These are phyloP conservation scores for Rhagologus leucostigma DNA, from an alignment of 2,113 vertebrate species.

Conservation along the genomic window DNA sequence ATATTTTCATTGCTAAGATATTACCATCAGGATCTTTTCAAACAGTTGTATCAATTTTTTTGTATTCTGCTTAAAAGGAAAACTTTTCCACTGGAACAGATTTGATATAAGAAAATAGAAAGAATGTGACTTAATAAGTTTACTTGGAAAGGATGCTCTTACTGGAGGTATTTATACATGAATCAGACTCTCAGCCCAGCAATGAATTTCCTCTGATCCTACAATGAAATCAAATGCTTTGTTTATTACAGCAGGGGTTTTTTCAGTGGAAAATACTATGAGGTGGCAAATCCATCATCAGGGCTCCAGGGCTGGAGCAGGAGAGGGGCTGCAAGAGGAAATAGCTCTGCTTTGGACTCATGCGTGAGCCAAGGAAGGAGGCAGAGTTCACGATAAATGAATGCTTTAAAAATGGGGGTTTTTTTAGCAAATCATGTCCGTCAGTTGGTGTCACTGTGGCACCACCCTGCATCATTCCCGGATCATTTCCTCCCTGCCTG, in stretches of 20 bases:
- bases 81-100: not conserved
- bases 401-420: fast-evolving
- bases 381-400: not conserved
- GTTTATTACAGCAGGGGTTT: not conserved
- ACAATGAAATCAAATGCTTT: not conserved
- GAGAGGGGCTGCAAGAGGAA: not conserved
- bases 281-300: not conserved
- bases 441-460: not conserved
- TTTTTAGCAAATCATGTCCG: not conserved
- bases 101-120: not conserved
- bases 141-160: not conserved
- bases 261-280: not conserved
- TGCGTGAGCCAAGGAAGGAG: not conserved
- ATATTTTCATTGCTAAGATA: not conserved
- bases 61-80: not conserved
- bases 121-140: not conserved
- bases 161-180: not conserved
- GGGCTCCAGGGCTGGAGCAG: not conserved
- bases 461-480: not conserved
- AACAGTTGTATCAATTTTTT: not conserved
- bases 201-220: not conserved
- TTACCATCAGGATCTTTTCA: conserved; percentile 9
- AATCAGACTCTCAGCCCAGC: not conserved
- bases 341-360: not conserved
- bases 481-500: not conserved